Base-by-base conservation (phyloP, 2,888 invertebrate genomes). In the Drosophila fulvimacula region DNA sequence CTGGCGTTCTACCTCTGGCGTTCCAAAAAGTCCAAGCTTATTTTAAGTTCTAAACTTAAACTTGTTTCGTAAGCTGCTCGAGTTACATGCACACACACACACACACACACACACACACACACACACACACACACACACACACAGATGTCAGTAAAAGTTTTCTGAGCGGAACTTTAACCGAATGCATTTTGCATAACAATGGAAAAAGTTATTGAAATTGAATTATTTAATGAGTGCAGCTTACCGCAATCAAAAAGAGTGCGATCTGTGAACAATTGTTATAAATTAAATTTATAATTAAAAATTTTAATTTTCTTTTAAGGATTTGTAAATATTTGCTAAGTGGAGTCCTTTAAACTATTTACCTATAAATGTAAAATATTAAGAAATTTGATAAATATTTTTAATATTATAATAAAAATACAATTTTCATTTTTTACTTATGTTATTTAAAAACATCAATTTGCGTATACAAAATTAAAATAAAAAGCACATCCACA, bases 11-110 rank as follows among this genome's bases (percentile, higher is more conserved):
- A 10, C 39, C 77, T 53, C 39, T 44, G 42, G 53, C 57, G 27
- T 77, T 69, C 44, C 38, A 64, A 53, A 69, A 86, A 84, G 82
- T 87, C 81, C 67, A 65, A 73, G 70, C 79, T 69, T 63, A 71
- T 68, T 73, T 75, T 56, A 85, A 85, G 88, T 85, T 80, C 80
- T 72, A 68, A 79, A 82, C 76, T 75, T 73, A 82, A 85, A 85
- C 85, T 70, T 79, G 80, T 69, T 82, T 69, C 70, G 70, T 79
- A 87, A 82, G 79, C 80, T 87, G 72, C 73, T 69, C 56, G 30
- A 74, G 52, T 46, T 49, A 61, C 57, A 34, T 7, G 7, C 46
- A 27, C 10, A 9, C n/a, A 21, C 19, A 44, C 13, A 9, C 27
- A 30, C 9, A 4, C 10, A 30, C 11, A 21, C 5, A 3, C 46